Evolutionary conservation across 2,797 vertebrate genomes (phyloP).

Genomic region (Rhinoraja longicauda): DNA sequence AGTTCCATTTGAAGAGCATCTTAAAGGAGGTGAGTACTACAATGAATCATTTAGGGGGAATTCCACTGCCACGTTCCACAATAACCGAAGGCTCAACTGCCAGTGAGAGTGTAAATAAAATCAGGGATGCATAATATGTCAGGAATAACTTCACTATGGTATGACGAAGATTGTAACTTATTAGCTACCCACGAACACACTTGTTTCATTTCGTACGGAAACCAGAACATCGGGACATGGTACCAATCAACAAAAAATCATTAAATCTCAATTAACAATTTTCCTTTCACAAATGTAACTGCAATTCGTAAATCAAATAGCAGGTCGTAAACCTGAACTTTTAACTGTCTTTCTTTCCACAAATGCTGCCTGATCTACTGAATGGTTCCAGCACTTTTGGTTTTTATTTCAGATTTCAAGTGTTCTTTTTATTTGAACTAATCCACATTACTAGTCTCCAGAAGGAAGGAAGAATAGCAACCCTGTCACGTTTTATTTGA

Average conservation of each 20-base stretch:
- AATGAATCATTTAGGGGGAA: background rate
- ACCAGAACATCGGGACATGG: background rate
- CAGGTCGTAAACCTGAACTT: too few relatives aligned
- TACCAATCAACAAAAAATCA: background rate
- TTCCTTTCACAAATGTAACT: background rate
- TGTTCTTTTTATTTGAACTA: background rate
- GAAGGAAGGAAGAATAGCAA: background rate
- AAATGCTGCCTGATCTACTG: too few relatives aligned
- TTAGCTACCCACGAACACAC: background rate
- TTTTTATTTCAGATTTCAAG: too few relatives aligned
- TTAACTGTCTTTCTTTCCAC: too few relatives aligned
- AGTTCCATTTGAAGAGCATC: background rate
- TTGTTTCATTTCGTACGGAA: background rate
- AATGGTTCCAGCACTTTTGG: too few relatives aligned
- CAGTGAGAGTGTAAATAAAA: background rate
- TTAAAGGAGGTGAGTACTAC: background rate
- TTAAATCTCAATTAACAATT: background rate
- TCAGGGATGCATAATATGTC: background rate
- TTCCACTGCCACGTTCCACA: background rate
- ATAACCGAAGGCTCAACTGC: background rate
- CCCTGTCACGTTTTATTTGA: background rate
- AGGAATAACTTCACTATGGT: background rate
- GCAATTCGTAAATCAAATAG: background rate
- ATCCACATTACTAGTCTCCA: background rate
- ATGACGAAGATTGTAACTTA: background rate